Conservation (phyloP, 2,888 invertebrate genomes). For the Ferdinandea cuprea region DNA sequence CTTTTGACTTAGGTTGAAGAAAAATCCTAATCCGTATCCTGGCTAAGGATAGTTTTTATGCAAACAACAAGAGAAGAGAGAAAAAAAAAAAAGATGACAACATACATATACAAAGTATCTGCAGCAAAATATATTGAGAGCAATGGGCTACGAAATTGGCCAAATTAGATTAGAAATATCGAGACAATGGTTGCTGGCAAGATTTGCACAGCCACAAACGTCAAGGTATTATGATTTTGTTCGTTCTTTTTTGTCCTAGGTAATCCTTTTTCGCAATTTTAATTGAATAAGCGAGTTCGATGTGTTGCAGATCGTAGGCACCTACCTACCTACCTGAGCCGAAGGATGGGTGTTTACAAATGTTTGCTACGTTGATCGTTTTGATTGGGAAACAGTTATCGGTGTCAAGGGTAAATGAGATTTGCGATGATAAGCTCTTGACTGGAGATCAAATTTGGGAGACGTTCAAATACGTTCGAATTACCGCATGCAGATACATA, state of each 20-base stretch:
- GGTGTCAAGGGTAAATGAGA: slow-evolving; percentile 39
- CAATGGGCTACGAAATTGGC: slow-evolving; percentile 67
- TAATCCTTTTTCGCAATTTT: slow-evolving; percentile 67
- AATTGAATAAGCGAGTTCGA: slow-evolving; percentile 56
- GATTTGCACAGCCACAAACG: slow-evolving; percentile 58
- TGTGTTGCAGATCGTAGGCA: too few relatives aligned
- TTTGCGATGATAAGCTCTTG: slow-evolving; percentile 15
- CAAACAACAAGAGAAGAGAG: slow-evolving; percentile 23
- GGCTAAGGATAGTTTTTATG: slow-evolving; percentile 29
- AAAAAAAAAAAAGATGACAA: background rate
- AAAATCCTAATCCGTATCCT: slow-evolving; percentile 61
- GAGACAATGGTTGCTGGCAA: slow-evolving; percentile 42
- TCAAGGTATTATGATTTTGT: slow-evolving; percentile 52
- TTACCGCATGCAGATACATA: too few relatives aligned
- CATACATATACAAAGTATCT: background rate
- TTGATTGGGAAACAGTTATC: slow-evolving; percentile 40
- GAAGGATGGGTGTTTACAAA: slow-evolving; percentile 60
- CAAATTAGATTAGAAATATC: slow-evolving; percentile 68
- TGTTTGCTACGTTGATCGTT: slow-evolving; percentile 51
- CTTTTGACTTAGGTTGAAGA: slow-evolving; percentile 68
- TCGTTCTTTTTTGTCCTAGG: too few relatives aligned
- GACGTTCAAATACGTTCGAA: too few relatives aligned
- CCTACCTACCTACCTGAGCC: slow-evolving; percentile 26
- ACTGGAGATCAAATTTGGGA: background rate
- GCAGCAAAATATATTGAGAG: slow-evolving; percentile 27